Base-by-base conservation (phyloP, 2,113 vertebrate species). In the Dromiciops gliroides region DNA sequence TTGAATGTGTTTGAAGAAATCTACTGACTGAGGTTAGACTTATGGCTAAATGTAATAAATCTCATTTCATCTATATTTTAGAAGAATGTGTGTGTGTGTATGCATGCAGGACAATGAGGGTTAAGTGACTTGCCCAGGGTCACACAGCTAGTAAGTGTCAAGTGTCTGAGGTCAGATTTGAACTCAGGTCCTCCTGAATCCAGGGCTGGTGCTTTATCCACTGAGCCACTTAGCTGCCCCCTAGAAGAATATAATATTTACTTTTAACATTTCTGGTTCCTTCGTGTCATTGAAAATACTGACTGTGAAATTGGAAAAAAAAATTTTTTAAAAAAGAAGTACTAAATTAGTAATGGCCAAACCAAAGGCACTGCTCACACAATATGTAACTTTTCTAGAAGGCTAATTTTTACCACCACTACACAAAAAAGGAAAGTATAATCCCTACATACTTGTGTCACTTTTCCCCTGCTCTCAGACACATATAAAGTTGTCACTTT, bases 401-500 rank as follows among this genome's bases (percentile, higher is more conserved):
- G 96, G 96, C 94, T 94, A 50, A 91, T 92, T 96, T 92, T 96
- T 95, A 95, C 93, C 96, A 88, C 96, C 94, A 95, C 92, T 97
- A 89, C 96, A 95, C 95, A 96, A 97, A 97, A 93, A 97, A 97
- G 96, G 97, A 94, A 95, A 97, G 92, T 48, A 89, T 48, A 93
- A 83, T 97, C 92, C 93, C 89, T 92, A 93, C 89, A 90, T 94
- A 93, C 96, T 97, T 23, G 50, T 9, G 93, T 92, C 60, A 50
- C 89, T 97, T 97, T 95, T 95, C 95, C 96, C 31, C 44, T 31
- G 9, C 89, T 83, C n/a, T 97, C 94, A 93, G 96, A 97, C 44
- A 97, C 95, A 97, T 96, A 96, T 24, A 95, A 94, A 92, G 91
- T 97, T 92, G 92, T 91, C 89, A 93, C 97, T 98, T 97, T 97